Evolutionary conservation across 1,140 invertebrate species (phyloP).

Genomic region (Papilio helenus): DNA sequence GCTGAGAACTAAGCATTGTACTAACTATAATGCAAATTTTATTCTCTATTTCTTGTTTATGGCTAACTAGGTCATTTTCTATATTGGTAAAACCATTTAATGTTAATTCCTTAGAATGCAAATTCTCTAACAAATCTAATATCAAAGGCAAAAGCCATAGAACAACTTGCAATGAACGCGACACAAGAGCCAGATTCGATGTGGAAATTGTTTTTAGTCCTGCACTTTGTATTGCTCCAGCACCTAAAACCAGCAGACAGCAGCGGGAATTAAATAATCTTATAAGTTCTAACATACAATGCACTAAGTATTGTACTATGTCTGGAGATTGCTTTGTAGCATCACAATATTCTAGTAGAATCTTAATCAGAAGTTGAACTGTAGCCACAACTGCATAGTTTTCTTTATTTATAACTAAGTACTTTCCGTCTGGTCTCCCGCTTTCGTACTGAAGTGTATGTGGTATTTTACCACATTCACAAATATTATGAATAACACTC

Average conservation of each 20-base stretch:
- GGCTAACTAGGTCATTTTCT: constrained; percentile 92
- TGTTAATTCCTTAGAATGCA: constrained; percentile 77
- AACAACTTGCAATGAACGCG: constrained; percentile 92
- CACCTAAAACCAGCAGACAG: constrained; percentile 97
- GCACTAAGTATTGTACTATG: constrained; percentile 87
- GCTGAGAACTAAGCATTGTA: constrained; percentile 89
- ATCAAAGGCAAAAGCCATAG: constrained; percentile 90
- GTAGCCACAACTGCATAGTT: constrained; percentile 93
- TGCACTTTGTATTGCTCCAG: constrained; percentile 96
- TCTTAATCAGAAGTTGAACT: constrained; percentile 92
- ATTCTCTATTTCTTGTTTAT: constrained; percentile 95
- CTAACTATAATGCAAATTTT: constrained; percentile 96
- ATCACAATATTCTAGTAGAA: constrained; percentile 95
- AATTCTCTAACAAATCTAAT: constrained; percentile 86
- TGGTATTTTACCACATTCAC: constrained; percentile 82
- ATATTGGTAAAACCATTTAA: constrained; percentile 85
- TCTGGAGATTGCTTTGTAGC: constrained; percentile 87
- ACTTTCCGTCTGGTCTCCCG: constrained; percentile 77
- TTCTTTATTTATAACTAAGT: constrained; percentile 90
- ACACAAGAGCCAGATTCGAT: constrained; percentile 95
- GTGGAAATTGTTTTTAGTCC: constrained; percentile 98
- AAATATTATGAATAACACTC: constrained; percentile 90
- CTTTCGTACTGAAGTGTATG: constrained; percentile 62
- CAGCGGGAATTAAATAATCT: constrained; percentile 96
- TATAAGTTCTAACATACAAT: constrained; percentile 93